phyloP scores from a whole-genome alignment of 2,797 vertebrate genomes.

The Sphenopsis melanotis region DNA sequence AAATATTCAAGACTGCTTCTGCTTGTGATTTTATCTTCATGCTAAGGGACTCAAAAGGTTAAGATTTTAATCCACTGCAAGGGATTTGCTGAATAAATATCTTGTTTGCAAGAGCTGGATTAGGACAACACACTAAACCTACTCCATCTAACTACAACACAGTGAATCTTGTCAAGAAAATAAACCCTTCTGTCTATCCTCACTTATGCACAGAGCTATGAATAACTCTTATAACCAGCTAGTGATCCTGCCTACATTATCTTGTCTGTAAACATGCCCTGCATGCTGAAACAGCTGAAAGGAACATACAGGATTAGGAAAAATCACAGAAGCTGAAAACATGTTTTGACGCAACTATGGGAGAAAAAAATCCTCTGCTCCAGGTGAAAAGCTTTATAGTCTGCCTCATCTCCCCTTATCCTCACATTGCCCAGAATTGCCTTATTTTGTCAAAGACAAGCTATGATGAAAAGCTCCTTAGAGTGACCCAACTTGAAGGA shows the following conservation, averaged over 20 bases:
- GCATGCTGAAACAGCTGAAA: constrained; percentile 45
- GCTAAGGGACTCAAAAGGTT: neutral
- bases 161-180: constrained; percentile 26
- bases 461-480: neutral
- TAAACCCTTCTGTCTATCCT: constrained; percentile 45
- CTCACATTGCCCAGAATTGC: neutral
- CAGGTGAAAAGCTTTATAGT: constrained; percentile 15
- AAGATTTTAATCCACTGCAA: constrained; percentile 36
- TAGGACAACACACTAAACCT: neutral
- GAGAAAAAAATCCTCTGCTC: constrained; percentile 6
- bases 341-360: neutral
- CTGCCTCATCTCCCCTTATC: neutral
- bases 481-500: neutral
- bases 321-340: constrained; percentile 25
- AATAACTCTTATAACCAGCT: constrained; percentile 27
- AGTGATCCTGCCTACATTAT: constrained; percentile 24
- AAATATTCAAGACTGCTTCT: neutral
- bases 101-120: neutral
- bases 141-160: neutral
- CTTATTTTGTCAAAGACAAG: neutral
- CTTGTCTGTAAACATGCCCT: constrained; percentile 3
- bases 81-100: constrained; percentile 37
- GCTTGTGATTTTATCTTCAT: constrained; percentile 4
- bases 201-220: neutral
- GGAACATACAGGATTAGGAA: constrained; percentile 33